Base-by-base conservation (phyloP, 2,888 invertebrate species). In the Taenaris catops region DNA sequence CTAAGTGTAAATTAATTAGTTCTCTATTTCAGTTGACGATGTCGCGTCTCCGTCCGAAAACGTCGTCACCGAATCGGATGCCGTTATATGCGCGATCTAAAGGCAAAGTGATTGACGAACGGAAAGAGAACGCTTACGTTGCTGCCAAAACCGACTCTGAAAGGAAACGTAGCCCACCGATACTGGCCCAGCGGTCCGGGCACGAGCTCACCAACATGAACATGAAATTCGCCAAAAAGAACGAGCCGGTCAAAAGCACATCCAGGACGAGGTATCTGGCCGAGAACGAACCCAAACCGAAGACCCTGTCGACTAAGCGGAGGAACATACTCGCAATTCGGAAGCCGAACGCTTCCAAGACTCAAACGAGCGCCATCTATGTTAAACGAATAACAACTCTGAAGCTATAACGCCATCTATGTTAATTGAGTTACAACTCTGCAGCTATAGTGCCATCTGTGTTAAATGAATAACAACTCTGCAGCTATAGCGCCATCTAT, bases 61-160 rank as follows among this genome's bases (percentile, higher is more conserved):
- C 73, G 10, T 51, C 61, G 23, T 80, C 80, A 0, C 79, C 83
- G 21, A 54, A 65, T 3, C 64, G 80, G 8, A 61, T 53, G 50
- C 81, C 79, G 19, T 59, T 75, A 10, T 84, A 71, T 63, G 62
- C 67, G 9, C 78, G 84, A 29, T 60, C 75, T 31, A 84, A 83
- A 41, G 67, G 53, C 3, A 84, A 83, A 38, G 72, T 67, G 25
- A 72, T 66, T 1, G 83, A 84, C 43, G 86, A 86, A 36, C 70
- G 84, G 38, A 86, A 86, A 41, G 86, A 86, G 52, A 86, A 86
- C 67, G 63, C 86, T 1, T 86, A 79, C 64, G 67, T 53, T 7
- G 76, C 71, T 25, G 76, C 72, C 23, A 78, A 76, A 44, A 56
- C 59, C 3, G 80, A 76, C 51, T 11, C 62, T 3, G 79, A 79